phyloP scores from a whole-genome alignment of 2,888 invertebrate species.

The Pherbina coryleti region DNA sequence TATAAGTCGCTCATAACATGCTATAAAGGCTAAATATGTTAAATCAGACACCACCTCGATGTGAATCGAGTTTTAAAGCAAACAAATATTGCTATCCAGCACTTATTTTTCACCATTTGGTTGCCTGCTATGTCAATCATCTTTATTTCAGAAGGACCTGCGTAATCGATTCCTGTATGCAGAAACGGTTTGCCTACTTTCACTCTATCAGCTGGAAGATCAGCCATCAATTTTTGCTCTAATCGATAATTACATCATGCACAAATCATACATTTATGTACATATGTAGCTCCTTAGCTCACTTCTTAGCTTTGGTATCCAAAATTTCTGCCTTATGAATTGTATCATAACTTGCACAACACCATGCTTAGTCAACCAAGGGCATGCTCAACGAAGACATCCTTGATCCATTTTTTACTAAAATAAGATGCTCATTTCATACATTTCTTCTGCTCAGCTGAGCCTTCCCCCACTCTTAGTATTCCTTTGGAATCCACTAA shows the following conservation, averaged over 20 bases:
- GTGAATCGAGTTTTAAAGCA: neutral
- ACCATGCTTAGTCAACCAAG: no score
- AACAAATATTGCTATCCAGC: neutral
- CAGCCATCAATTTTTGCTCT: neutral
- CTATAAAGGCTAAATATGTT: neutral
- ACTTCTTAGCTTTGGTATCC: neutral
- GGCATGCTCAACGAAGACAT: no score
- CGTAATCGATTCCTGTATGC: neutral
- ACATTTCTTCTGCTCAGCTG: no score
- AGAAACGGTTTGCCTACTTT: neutral
- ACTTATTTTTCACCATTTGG: neutral
- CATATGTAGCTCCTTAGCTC: neutral
- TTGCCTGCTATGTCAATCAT: neutral
- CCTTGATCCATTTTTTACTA: no score
- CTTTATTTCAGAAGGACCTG: neutral
- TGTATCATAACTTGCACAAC: no score
- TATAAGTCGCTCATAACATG: neutral
- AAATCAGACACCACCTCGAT: neutral
- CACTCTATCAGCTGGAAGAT: neutral
- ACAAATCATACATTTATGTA: neutral
- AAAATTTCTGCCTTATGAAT: no score
- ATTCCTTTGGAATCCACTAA: no score
- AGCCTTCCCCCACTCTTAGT: no score
- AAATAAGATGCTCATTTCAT: no score
- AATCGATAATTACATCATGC: neutral